A percentile compares a stretch with the other conserved stretches of the same genome.
Evolutionary conservation across 2,888 invertebrate species (phyloP).

Genomic region (Synergus gifuensis): DNA sequence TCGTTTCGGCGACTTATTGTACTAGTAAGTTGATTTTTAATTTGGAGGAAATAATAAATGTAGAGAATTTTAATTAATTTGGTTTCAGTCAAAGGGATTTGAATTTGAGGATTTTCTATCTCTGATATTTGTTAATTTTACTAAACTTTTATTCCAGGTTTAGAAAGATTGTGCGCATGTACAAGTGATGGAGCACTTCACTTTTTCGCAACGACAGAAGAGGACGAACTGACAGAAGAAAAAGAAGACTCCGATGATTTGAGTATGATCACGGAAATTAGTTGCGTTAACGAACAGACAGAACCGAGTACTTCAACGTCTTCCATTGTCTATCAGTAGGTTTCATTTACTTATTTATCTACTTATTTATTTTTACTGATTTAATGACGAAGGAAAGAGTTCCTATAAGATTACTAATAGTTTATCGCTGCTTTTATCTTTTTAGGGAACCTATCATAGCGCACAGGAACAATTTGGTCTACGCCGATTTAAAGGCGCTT

Average conservation of each 20-base stretch:
- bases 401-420: not conserved
- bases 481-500: conserved; percentile 83
- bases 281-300: conserved; percentile 60
- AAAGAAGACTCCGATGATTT: conserved; percentile 84
- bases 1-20: conserved; percentile 91
- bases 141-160: conserved; percentile 77
- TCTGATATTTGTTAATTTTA: not conserved
- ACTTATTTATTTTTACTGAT: conserved; percentile 8
- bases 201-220: conserved; percentile 89
- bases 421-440: conserved; percentile 30
- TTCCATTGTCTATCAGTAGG: conserved; percentile 67
- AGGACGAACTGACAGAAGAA: conserved; percentile 86
- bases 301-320: conserved; percentile 74
- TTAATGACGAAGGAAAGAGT: not conserved
- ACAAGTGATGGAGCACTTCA: conserved; percentile 89
- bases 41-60: not conserved
- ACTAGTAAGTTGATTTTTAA: conserved; percentile 81
- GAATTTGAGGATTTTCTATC: too few species aligned
- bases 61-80: conserved; percentile 28
- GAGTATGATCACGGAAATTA: conserved; percentile 69
- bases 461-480: conserved; percentile 81
- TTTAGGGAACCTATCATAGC: conserved; percentile 77
- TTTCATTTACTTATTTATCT: conserved; percentile 37
- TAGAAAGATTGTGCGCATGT: conserved; percentile 91
- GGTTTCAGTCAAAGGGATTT: not conserved